Conservation (phyloP, 2,888 invertebrate genomes). For the Kryphioiulus occultus region DNA sequence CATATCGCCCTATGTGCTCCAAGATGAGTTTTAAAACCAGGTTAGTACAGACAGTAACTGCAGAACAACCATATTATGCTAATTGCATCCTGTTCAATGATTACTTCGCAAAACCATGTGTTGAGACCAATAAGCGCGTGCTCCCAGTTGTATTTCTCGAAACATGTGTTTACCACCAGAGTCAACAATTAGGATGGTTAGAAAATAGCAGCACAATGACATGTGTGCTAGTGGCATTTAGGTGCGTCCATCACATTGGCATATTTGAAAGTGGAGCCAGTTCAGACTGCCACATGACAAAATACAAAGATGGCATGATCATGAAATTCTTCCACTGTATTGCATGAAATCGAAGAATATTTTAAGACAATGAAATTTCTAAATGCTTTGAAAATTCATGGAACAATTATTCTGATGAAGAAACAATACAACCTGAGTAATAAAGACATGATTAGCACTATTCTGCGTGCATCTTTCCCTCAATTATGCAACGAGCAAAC, state of each 20-base stretch:
- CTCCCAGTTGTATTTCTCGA: not conserved
- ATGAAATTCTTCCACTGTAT: not conserved
- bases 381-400: too few species aligned
- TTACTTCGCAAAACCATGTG: not conserved
- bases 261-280: not conserved
- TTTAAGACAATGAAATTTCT: too few species aligned
- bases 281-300: not conserved
- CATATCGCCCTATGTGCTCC: too few species aligned
- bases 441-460: too few species aligned
- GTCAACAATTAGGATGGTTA: not conserved
- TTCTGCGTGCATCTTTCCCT: too few species aligned
- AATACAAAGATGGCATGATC: not conserved
- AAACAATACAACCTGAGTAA: too few species aligned
- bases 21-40: too few species aligned
- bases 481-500: too few species aligned
- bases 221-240: not conserved
- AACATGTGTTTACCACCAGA: constrained; percentile 15
- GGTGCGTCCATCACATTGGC: not conserved
- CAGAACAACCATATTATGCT: not conserved
- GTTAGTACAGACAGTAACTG: too few species aligned
- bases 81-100: constrained; percentile 10
- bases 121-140: not conserved
- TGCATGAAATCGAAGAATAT: too few species aligned
- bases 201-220: not conserved
- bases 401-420: too few species aligned